Conservation (phyloP, 92 coral and sea anemone genomes). For the Parazoanthus darwini region DNA sequence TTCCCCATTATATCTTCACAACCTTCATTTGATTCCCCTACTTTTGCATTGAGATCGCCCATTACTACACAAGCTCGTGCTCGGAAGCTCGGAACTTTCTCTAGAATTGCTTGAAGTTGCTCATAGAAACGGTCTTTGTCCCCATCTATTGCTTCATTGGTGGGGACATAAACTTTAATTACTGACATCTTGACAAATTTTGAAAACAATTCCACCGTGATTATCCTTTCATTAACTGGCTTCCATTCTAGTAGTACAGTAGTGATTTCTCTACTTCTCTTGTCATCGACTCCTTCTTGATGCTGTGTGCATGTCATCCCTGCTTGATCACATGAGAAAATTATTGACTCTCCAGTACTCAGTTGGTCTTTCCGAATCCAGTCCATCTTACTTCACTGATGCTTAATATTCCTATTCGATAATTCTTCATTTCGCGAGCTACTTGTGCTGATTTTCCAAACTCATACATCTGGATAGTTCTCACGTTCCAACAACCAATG, state of each 20-base stretch:
- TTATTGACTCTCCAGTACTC: conserved; percentile 15
- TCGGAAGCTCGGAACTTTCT: no score
- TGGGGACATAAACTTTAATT: no score
- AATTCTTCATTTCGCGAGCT: not conserved
- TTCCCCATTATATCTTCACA: no score
- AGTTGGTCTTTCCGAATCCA: conserved; percentile 15
- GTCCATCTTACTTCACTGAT: conserved; percentile 17
- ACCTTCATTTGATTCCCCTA: no score
- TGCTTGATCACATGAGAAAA: not conserved
- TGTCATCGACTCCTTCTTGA: conserved; percentile 33
- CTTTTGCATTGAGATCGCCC: no score
- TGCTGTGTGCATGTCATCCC: conserved; percentile 28
- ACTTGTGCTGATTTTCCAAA: not conserved
- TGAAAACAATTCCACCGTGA: no score
- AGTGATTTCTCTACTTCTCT: not conserved
- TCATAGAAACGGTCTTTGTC: no score
- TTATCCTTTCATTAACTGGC: not conserved
- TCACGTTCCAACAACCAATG: no score
- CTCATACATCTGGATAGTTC: not conserved
- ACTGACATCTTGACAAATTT: no score
- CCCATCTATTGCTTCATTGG: no score
- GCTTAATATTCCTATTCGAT: not conserved
- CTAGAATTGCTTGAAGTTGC: no score
- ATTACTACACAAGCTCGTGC: no score
- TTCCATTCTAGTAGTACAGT: conserved; percentile 29